phyloP scores from a whole-genome alignment of 2,888 invertebrate genomes.

The Escarpia spicata region DNA sequence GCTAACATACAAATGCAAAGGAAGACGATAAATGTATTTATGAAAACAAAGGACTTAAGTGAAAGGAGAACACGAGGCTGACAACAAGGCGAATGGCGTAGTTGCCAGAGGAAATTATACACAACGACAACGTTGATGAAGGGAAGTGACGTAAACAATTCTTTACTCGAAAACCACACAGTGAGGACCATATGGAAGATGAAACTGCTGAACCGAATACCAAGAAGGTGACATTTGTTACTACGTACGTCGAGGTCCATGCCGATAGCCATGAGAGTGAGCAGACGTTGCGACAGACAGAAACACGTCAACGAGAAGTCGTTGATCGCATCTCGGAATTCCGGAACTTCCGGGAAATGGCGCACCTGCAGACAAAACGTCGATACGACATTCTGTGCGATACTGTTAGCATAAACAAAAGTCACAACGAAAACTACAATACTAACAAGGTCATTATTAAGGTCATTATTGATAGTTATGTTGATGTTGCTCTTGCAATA shows the following conservation, averaged over 20 bases:
- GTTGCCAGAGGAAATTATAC: not conserved
- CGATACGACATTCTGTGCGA: too few species aligned
- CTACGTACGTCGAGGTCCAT: not conserved
- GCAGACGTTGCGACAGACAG: not conserved
- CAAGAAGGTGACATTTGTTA: not conserved
- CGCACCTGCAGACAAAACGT: not conserved
- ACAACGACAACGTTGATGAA: not conserved
- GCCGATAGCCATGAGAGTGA: not conserved
- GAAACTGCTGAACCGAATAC: not conserved
- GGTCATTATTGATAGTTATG: too few species aligned
- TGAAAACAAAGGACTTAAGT: too few species aligned
- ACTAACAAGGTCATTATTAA: too few species aligned
- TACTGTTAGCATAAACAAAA: too few species aligned
- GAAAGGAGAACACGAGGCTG: too few species aligned
- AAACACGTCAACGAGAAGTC: not conserved
- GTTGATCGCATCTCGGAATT: not conserved
- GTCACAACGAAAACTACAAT: too few species aligned
- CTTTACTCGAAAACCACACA: not conserved
- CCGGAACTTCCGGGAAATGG: conserved; percentile 1
- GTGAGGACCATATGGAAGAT: not conserved
- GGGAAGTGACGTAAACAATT: too few species aligned
- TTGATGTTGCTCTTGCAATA: too few species aligned
- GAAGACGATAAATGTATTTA: too few species aligned
- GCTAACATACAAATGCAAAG: too few species aligned
- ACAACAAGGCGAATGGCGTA: not conserved